Evolutionary conservation across 1,140 invertebrate species (phyloP), one percentile per base, ranked within the genome.

Genomic region (Venturia canescens): DNA sequence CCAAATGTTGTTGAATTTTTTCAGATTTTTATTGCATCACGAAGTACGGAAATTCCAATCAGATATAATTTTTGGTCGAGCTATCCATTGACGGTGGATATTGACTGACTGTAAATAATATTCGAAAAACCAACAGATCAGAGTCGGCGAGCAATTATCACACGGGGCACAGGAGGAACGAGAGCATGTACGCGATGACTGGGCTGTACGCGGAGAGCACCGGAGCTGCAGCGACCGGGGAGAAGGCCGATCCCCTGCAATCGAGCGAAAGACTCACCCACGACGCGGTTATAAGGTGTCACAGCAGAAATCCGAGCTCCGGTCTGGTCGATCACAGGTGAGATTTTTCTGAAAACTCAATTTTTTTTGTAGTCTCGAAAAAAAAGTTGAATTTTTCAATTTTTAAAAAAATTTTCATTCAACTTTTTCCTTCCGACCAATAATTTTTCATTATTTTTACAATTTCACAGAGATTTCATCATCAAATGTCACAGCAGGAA

Each of bases 171-270:
- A 94, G 96, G 86, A 93, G 96, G 87, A 96, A 96, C 92, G 96
- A 97, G 90, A 96, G 95, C 84, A 96, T 96, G 95, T 97, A 97
- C 89, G 95, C 96, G 44, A 96, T 97, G 95, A 97, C 96, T 26
- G 96, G 96, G n/a, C 92, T 97, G 21, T 97, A 97, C 88, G 95
- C 95, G 66, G 96, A 96, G 83, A 94, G 93, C 18, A 93, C 93
- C 7, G 38, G 38, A 11, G 38, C 38, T 38, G 93, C 92, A 72
- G 91, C 84, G 16, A 84, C 83, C 7, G 86, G 86, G 3, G 88
- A 89, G 38, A 85, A 84, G 21, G 57, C 83, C 83, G 83, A 88
- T 79, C 90, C 92, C 15, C 88, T 92, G 75, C 91, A 90, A 71
- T 89, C 89, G 13, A 89, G 84, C 77, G 88, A 87, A 74, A 88